These are phyloP conservation scores for Drosophila kokeensis DNA, from an alignment of 2,888 invertebrate species.

Conservation along the genomic window DNA sequence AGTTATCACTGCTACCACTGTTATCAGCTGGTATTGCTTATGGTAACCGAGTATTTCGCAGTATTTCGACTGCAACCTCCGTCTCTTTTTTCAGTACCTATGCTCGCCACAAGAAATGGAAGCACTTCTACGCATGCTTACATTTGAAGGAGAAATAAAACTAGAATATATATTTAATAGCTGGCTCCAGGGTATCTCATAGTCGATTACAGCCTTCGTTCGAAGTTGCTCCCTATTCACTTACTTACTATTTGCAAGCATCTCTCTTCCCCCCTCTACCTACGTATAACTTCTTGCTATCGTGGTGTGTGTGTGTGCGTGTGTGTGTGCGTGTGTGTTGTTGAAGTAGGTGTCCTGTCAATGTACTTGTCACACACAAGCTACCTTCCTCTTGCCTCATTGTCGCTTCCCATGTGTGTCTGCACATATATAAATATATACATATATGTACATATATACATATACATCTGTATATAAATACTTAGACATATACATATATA, in stretches of 20 bases:
- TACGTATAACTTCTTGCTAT: neutral
- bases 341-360: constrained; percentile 57
- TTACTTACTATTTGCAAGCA: constrained; percentile 14
- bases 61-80: too few species aligned
- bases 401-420: constrained; percentile 33
- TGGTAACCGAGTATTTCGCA: neutral
- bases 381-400: constrained; percentile 29
- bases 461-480: constrained; percentile 4
- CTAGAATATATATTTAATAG: neutral
- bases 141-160: neutral
- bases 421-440: constrained; percentile 1
- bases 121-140: neutral
- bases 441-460: constrained; percentile 4
- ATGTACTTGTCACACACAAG: constrained; percentile 54
- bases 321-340: constrained; percentile 2
- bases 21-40: neutral
- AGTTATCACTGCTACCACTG: too few species aligned
- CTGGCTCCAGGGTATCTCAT: neutral
- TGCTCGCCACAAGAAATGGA: too few species aligned
- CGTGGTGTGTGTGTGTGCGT: neutral
- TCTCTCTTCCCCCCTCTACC: neutral
- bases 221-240: neutral
- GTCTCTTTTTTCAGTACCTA: too few species aligned
- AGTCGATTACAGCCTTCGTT: neutral
- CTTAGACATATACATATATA: neutral